A percentile compares a stretch with the other conserved stretches of the same genome.
phyloP scores from a whole-genome alignment of 2,113 vertebrate species.

The Glareola pratincola region DNA sequence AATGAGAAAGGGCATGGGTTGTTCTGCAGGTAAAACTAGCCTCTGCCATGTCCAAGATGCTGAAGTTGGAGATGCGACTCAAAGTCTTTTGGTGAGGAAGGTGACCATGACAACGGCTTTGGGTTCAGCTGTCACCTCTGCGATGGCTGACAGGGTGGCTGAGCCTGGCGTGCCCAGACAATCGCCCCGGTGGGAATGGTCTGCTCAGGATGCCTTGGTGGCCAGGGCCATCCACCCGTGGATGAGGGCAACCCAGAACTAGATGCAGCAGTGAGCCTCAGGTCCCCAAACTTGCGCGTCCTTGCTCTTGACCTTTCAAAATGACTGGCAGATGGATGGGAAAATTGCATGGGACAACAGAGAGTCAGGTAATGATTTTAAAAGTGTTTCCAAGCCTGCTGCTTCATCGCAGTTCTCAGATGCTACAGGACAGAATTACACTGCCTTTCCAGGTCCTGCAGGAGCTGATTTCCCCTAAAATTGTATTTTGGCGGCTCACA shows the following conservation, averaged over 20 bases:
- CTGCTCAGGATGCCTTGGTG: neutral
- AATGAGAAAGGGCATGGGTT: too few species aligned
- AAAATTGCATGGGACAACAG: conserved; percentile 3
- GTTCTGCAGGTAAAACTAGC: neutral
- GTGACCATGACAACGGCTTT: neutral
- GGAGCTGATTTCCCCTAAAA: neutral
- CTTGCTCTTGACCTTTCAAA: neutral
- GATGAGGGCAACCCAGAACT: neutral
- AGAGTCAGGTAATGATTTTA: neutral
- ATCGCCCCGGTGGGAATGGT: neutral
- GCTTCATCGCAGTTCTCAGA: neutral
- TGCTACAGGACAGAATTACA: neutral
- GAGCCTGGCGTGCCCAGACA: fast-evolving
- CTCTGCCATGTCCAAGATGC: neutral
- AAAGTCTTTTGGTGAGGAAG: neutral
- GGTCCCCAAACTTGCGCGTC: neutral
- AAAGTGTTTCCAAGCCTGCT: neutral
- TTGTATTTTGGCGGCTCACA: neutral
- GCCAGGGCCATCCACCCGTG: neutral
- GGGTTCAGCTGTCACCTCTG: neutral
- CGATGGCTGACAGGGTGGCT: neutral
- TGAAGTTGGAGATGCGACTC: neutral
- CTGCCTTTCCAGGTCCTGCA: neutral
- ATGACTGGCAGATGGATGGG: conserved; percentile 44
- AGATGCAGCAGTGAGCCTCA: neutral